Evolutionary conservation across 2,888 invertebrate genomes (phyloP), one percentile per base, ranked within the genome.

Genomic region (Papilio gigon): DNA sequence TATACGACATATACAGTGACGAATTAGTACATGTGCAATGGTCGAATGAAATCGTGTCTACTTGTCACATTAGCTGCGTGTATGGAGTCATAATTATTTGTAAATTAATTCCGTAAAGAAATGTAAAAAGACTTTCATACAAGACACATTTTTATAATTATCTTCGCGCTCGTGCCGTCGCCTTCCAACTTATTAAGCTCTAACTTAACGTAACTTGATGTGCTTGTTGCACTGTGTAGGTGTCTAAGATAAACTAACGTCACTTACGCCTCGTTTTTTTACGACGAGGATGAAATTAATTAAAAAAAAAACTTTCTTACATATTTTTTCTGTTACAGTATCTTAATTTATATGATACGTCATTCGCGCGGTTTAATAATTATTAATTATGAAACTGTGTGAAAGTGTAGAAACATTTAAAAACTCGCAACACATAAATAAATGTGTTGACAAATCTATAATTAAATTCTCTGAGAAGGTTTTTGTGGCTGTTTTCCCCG

Each of bases 381-480:
- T n/a, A n/a, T n/a, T n/a, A 35, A 11, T 35, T 25, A 20, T 44
- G 47, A 58, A 65, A 59, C 30, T 25, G 47, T 37, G 50, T 50
- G 64, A 65, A 50, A 68, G 50, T 37, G n/a, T 35, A 62, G 22
- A 44, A 37, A 44, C 47, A 47, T 59, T 68, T 17, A 30, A 65
- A 47, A 40, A 30, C 33, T 12, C 14, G 27, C 40, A 65, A 58
- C 35, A 58, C 63, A 37, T 42, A 69, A 50, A 47, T 11, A 35
- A 68, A 63, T 67, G 30, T 65, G 61, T 69, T 65, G 61, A 58
- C 61, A 65, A 65, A 65, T 69, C 60, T 59, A 40, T 68, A 68
- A 64, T 65, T 65, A 60, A 64, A 22, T 0, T 12, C 50, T 40
- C 47, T 68, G 68, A 50, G 68, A 68, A 68, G 68, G 64, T 53